Conservation (phyloP, 2,113 vertebrate genomes). For the Dromaius novaehollandiae region DNA sequence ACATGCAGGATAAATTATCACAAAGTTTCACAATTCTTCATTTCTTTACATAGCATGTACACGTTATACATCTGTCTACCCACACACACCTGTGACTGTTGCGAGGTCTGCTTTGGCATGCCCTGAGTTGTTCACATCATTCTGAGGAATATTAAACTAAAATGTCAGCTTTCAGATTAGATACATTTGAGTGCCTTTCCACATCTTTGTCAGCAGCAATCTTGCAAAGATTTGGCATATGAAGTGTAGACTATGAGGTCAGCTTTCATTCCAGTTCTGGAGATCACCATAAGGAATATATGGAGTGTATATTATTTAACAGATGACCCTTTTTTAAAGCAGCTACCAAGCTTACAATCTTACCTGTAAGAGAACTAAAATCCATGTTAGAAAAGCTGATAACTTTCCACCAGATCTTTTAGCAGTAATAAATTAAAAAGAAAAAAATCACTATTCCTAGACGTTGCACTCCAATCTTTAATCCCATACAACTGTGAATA, state of each 20-base stretch:
- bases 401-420: not conserved
- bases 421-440: no score
- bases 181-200: not conserved
- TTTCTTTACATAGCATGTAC: not conserved
- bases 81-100: not conserved
- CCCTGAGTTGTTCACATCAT: not conserved
- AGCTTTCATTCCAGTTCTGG: not conserved
- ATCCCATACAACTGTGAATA: not conserved
- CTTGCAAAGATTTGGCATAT: not conserved
- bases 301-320: not conserved
- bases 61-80: not conserved
- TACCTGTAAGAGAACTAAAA: not conserved
- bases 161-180: constrained; percentile 41
- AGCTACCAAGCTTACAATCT: no score
- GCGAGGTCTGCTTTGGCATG: not conserved
- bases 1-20: not conserved
- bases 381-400: not conserved
- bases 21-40: not conserved
- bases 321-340: not conserved
- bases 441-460: not conserved
- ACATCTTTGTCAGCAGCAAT: not conserved
- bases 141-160: constrained; percentile 11
- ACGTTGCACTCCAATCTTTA: not conserved
- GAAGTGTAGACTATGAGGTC: not conserved
- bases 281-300: not conserved